Evolutionary conservation across 1,140 invertebrate species (phyloP), one percentile per base, ranked within the genome.

Genomic region (Neodiprion fabricii): DNA sequence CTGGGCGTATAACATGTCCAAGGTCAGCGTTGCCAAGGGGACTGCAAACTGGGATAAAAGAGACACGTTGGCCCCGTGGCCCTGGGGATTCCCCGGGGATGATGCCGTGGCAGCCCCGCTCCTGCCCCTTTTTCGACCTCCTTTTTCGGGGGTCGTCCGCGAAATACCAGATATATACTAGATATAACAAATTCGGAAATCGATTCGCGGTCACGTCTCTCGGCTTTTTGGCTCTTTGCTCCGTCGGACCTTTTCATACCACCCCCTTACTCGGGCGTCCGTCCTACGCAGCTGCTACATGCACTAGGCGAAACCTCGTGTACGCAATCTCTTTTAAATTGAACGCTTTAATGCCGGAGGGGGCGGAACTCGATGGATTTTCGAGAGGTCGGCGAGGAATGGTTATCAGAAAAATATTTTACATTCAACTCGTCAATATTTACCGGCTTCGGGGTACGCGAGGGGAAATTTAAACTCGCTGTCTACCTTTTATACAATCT

Each of bases 31-130:
- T 61, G 53, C 53, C 53, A 61, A 61, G 53, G 53, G 53, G 53
- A 61, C 53, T 61, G 53, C 11, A 61, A 61, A 61, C 28, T 61
- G 53, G 53, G 53, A 61, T 61, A 61, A 61, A 61, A 61, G 9
- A 61, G 53, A 61, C 53, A 61, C 53, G 53, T 61, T 61, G 53
- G 53, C 53, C 53, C 53, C 53, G 53, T 61, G 53, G 53, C 53
- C 53, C 53, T 61, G 53, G 53, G 53, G 53, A 61, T 7, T 61
- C 53, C 53, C 53, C 53, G 53, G 53, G 53, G 53, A 61, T 61
- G n/a, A 17, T 17, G 53, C n/a, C 11, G 53, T 17, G 53, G 28
- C 28, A 61, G n/a, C 11, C 53, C 11, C 53, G 53, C 53, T 61
- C n/a, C 53, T 61, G n/a, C 53, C 53, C 53, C n/a, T 17, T 61